Percentiles rank a stretch among this genome's conserved stretches.
phyloP scores from a whole-genome alignment of 2,888 invertebrate species.

The Acronicta aceris region DNA sequence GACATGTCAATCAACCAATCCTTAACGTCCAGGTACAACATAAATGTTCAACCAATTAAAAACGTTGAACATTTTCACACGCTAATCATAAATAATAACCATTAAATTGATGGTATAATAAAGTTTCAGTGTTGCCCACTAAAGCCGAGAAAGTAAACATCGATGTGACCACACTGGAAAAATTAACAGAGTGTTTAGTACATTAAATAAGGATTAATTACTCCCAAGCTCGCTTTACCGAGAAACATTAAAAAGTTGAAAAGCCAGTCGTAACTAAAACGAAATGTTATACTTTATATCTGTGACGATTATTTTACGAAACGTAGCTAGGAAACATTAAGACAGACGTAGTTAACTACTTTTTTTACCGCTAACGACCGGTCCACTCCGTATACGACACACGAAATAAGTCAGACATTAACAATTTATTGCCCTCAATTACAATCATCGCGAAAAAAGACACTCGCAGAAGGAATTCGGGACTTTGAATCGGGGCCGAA shows the following conservation, averaged over 20 bases:
- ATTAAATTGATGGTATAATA: constrained; percentile 76
- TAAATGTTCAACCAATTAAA: constrained; percentile 67
- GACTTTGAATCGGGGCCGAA: constrained; percentile 77
- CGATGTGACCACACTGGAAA: constrained; percentile 65
- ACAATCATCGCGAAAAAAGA: constrained; percentile 85
- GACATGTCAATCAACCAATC: constrained; percentile 59
- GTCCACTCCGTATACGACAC: constrained; percentile 67
- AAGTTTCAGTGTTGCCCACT: constrained; percentile 68
- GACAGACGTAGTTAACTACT: constrained; percentile 70
- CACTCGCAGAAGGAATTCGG: constrained; percentile 77
- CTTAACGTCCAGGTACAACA: constrained; percentile 59
- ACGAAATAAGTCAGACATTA: constrained; percentile 79
- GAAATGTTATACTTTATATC: constrained; percentile 72
- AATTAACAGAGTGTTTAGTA: constrained; percentile 67
- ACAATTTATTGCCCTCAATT: constrained; percentile 86
- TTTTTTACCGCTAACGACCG: constrained; percentile 78
- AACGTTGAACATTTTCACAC: constrained; percentile 77
- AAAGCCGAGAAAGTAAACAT: constrained; percentile 71
- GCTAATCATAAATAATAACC: constrained; percentile 79
- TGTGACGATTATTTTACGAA: constrained; percentile 73
- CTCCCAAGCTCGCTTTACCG: constrained; percentile 67
- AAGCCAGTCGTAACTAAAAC: constrained; percentile 71
- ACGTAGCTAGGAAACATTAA: constrained; percentile 78
- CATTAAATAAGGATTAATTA: constrained; percentile 82
- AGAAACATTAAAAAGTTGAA: constrained; percentile 79